These are phyloP conservation scores for Meteorus sp. DNA, from an alignment of 1,140 invertebrate genomes.

Conservation along the genomic window DNA sequence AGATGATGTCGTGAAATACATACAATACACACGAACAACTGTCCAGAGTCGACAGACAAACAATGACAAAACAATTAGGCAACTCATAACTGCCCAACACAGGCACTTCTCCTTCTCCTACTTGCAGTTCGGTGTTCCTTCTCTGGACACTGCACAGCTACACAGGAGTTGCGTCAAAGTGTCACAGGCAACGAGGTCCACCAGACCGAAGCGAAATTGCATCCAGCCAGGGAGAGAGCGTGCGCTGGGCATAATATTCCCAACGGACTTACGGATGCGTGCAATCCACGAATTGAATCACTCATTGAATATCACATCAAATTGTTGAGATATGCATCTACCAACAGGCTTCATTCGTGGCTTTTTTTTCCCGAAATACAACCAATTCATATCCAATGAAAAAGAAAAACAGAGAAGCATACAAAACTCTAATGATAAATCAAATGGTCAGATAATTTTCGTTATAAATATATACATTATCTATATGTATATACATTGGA, in stretches of 20 bases:
- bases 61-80: constrained; percentile 35
- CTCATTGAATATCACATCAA: too few species aligned
- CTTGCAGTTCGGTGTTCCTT: neutral
- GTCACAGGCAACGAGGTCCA: constrained; percentile 54
- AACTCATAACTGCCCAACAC: constrained; percentile 44
- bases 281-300: neutral
- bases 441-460: too few species aligned
- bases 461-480: neutral
- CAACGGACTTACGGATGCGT: constrained; percentile 13
- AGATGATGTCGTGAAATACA: too few species aligned
- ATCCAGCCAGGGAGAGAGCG: constrained; percentile 24
- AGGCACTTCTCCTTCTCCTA: constrained; percentile 24
- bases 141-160: neutral
- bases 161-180: constrained; percentile 52
- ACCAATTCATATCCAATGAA: too few species aligned
- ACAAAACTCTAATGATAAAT: too few species aligned
- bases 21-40: neutral
- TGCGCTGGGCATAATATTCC: constrained; percentile 44
- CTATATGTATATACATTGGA: too few species aligned
- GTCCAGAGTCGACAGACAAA: constrained; percentile 19
- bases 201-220: constrained; percentile 55
- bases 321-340: too few species aligned
- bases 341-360: too few species aligned
- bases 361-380: too few species aligned
- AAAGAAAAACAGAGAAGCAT: too few species aligned